Base-by-base conservation (phyloP, 2,113 vertebrate species). In the Solenodon paradoxus region DNA sequence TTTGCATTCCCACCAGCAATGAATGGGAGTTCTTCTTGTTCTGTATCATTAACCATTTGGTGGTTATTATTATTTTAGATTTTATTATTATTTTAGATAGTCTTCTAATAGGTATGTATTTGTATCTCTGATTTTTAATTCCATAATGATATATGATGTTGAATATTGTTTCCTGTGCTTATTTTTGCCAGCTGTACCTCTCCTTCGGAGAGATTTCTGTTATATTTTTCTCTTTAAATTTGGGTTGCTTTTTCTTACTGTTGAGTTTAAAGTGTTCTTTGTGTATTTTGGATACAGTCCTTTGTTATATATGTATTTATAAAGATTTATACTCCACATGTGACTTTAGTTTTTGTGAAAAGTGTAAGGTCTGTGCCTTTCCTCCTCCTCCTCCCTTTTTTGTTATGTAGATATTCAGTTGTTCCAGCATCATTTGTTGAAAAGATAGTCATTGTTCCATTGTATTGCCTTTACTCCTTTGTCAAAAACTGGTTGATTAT, bases 331-430 rank as follows among this genome's bases (percentile, higher is more conserved):
- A n/a, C n/a, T n/a, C n/a, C n/a, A n/a, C n/a, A n/a, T 53, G 75
- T 80, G 92, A 28, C 64, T 90, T 71, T 53, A 63, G 47, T 81
- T 74, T 94, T 82, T 64, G 84, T 93, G 35, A 53, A 88, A 74
- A 30, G 45, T 72, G 3, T 81, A 74, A 72, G 55, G 22, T 63
- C 66, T 55, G n/a, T 40, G n/a, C 78, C 40, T 86, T 49, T 12
- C 32, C 71, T 87, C 2, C 16, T 78, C 59, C 35, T 55, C 13
- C 30, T 81, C 45, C 15, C 45, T 81, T 28, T 63, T 57, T 92
- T 49, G 24, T 26, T n/a, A 78, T 47, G 40, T 57, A 49, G 24
- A 66, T 69, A 22, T 71, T 9, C 42, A 82, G n/a, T 83, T 81
- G 22, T 80, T 38, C 64, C 15, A 61, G 28, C 28, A 53, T 32